These are phyloP conservation scores for Moxostoma hubbsi DNA, from an alignment of 2,797 vertebrate species.

Conservation along the genomic window DNA sequence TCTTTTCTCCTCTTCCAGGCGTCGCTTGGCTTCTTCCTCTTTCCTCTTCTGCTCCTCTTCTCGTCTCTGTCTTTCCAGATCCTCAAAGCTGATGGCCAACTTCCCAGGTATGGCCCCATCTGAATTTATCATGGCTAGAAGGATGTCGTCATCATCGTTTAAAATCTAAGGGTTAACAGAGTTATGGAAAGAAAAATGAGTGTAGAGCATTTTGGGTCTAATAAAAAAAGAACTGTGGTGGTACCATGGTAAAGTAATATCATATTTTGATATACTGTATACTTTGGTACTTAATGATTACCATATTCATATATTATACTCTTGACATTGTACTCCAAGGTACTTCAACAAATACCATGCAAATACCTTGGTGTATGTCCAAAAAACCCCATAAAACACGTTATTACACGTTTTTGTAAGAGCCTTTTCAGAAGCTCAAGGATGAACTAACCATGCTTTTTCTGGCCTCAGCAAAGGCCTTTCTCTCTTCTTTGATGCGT, in stretches of 20 bases:
- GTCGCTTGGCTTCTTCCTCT: constrained; percentile 81
- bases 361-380: too few relatives aligned
- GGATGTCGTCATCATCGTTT: constrained; percentile 79
- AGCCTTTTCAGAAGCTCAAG: neutral
- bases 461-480: constrained; percentile 93
- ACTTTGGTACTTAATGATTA: too few relatives aligned
- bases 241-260: too few relatives aligned
- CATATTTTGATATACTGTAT: too few relatives aligned
- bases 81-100: constrained; percentile 84
- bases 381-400: neutral
- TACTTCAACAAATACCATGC: neutral
- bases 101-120: constrained; percentile 80
- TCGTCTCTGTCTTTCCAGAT: constrained; percentile 80
- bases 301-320: too few relatives aligned
- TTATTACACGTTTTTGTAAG: neutral
- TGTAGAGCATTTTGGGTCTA: constrained; percentile 3
- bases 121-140: constrained; percentile 76
- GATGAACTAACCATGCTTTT: constrained; percentile 88
- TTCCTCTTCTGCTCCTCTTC: constrained; percentile 81
- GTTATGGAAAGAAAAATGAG: neutral
- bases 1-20: constrained; percentile 82
- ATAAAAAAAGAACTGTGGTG: neutral
- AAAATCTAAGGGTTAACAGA: constrained; percentile 70
- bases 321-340: too few relatives aligned
- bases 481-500: constrained; percentile 94